Evolutionary conservation across 2,113 vertebrate genomes (phyloP).

Genomic region (Vidua macroura): DNA sequence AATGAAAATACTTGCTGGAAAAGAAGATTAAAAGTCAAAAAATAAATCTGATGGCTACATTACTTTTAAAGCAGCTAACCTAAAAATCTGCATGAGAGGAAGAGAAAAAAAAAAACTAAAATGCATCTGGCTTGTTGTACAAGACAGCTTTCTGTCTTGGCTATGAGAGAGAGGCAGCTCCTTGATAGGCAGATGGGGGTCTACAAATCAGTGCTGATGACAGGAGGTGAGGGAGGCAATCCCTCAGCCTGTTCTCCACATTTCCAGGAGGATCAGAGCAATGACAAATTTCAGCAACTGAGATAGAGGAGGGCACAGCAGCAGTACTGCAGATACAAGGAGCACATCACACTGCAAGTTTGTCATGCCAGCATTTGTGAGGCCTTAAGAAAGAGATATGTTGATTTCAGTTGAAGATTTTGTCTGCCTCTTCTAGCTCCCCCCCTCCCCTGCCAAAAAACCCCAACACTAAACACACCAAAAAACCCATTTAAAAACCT

Average conservation of each 20-base stretch:
- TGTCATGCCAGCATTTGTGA: neutral
- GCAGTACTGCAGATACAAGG: neutral
- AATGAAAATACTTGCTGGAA: neutral
- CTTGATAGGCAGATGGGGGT: neutral
- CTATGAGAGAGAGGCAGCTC: neutral
- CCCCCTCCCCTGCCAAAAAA: accelerated
- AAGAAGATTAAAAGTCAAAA: neutral
- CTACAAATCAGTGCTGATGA: neutral
- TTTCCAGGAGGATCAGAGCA: neutral
- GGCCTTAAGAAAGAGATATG: neutral
- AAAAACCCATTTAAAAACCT: neutral
- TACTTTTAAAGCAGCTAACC: neutral
- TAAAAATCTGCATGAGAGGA: neutral
- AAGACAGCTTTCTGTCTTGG: neutral
- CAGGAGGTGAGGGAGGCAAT: neutral
- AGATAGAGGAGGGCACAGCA: neutral
- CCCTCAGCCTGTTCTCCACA: neutral
- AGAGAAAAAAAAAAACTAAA: neutral
- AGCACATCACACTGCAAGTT: neutral
- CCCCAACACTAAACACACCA: neutral
- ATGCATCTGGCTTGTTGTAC: neutral
- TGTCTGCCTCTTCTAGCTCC: neutral
- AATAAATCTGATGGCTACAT: neutral
- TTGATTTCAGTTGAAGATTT: neutral
- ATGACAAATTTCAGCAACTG: neutral